These are phyloP conservation scores for Lottia scabra DNA, from an alignment of 2,888 invertebrate species.

Conservation along the genomic window DNA sequence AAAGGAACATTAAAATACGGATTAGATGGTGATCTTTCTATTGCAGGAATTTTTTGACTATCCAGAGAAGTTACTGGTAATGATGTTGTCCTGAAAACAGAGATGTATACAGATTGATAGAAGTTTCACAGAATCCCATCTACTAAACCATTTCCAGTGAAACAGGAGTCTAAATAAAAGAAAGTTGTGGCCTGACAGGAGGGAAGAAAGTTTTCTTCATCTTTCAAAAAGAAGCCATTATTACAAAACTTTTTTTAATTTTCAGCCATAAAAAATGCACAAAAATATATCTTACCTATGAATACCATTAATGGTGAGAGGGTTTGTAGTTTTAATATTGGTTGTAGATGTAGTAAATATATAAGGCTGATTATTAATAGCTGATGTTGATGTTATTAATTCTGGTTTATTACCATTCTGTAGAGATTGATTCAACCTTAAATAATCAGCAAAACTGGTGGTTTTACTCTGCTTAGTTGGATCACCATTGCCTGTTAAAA, in stretches of 20 bases:
- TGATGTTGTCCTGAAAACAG: slow-evolving; percentile 19
- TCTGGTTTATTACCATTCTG: not conserved
- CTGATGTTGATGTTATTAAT: slow-evolving; percentile 13
- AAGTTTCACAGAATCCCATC: too few relatives aligned
- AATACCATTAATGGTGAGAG: not conserved
- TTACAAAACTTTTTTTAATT: too few relatives aligned
- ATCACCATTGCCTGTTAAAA: not conserved
- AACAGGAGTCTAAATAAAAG: too few relatives aligned
- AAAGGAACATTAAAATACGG: slow-evolving; percentile 55
- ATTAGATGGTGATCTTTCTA: slow-evolving; percentile 39
- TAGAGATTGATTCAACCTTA: slow-evolving; percentile 10
- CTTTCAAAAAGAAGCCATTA: too few relatives aligned
- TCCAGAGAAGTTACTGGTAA: slow-evolving; percentile 44
- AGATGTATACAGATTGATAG: too few relatives aligned
- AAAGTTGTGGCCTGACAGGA: too few relatives aligned
- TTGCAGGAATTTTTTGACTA: slow-evolving; percentile 24
- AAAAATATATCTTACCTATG: not conserved
- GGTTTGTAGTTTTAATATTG: not conserved
- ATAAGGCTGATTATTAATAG: slow-evolving; percentile 23
- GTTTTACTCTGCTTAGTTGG: slow-evolving; percentile 11
- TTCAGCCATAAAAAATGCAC: too few relatives aligned
- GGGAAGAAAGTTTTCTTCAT: too few relatives aligned
- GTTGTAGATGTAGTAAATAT: slow-evolving; percentile 25
- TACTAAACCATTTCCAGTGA: too few relatives aligned
- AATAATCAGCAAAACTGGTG: slow-evolving; percentile 12